A percentile compares a stretch with the other conserved stretches of the same genome.
Evolutionary conservation across 2,113 vertebrate genomes (phyloP).

Genomic region (Indicator indicator): DNA sequence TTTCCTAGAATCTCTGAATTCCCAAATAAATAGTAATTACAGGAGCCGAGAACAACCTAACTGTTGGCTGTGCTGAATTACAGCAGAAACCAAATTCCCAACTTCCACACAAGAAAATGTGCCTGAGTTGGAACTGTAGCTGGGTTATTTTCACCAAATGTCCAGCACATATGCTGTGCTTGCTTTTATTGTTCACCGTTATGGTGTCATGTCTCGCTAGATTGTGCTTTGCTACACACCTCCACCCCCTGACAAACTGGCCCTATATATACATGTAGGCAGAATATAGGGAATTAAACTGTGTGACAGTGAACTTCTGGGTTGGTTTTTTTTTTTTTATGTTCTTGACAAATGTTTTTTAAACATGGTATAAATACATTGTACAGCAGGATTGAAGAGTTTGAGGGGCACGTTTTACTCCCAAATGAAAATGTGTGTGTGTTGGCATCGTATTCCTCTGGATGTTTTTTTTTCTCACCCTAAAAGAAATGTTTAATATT

Average conservation of each 20-base stretch:
- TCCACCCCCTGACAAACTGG: constrained; percentile 72
- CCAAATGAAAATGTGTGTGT: constrained; percentile 7
- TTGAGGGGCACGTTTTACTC: constrained; percentile 42
- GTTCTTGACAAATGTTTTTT: constrained; percentile 65
- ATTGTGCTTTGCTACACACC: constrained; percentile 71
- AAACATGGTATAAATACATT: constrained; percentile 43
- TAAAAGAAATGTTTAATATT: background rate
- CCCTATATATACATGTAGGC: constrained; percentile 51
- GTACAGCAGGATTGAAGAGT: background rate
- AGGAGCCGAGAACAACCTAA: background rate
- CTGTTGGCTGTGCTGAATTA: background rate
- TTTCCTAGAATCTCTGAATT: background rate
- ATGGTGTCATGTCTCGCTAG: constrained; percentile 71
- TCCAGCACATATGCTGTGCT: constrained; percentile 61
- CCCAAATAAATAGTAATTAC: background rate
- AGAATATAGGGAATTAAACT: constrained; percentile 59
- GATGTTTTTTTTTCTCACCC: background rate
- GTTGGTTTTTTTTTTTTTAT: background rate
- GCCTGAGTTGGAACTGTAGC: background rate
- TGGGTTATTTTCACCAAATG: constrained; percentile 65
- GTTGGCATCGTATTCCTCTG: background rate
- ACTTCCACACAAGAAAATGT: background rate
- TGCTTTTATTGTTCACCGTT: constrained; percentile 69
- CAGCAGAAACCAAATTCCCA: constrained; percentile 17
- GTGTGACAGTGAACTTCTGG: constrained; percentile 61